Evolutionary conservation across 64 coral and sea anemone species (phyloP), one percentile per base, ranked within the genome.

Genomic region (Anthopleura sola): DNA sequence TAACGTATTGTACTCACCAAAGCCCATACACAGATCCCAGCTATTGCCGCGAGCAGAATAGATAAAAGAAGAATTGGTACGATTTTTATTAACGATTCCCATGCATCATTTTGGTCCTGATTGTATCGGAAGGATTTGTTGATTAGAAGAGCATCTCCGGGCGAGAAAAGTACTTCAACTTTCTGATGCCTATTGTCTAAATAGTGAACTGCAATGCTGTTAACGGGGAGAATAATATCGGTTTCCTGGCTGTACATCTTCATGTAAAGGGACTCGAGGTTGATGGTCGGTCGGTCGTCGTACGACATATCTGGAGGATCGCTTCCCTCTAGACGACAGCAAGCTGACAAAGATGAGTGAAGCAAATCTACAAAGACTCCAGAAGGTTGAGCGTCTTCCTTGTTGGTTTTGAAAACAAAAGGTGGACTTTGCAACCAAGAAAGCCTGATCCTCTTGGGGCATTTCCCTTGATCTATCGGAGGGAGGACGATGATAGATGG

Each of bases 1-100:
- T 55, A 55, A 55, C 2, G 53, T 17, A 55, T 55, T 53, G 14
- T 60, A 54, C 90, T 55, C 62, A 91, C 90, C 75, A 91, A 82
- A 13, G 85, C 56, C 90, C 90, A 91, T 31, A 91, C 56, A n/a
- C 78, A 58, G 5, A 91, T 80, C 18, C 90, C 90, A 31, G 90
- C 77, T 60, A 91, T 85, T 18, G 71, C 90, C 38, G 90, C 57
- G 2, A 91, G 84, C 21, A 91, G 57, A 18, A 91, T 55, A 10
- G 83, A 85, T 21, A 85, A 23, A 14, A 36, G 36, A 37, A 85
- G 29, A 62, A 62, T 38, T 8, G 55, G 55, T 21, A 26, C 56
- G 11, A 62, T n/a, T 14, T 62, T 9, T 0, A 17, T 28, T 23
- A 85, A 20, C 13, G 83, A 55, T 8, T 20, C 34, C 83, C 83